Percentiles rank a stretch among this genome's conserved stretches.
phyloP scores from a whole-genome alignment of 1,140 invertebrate species.

The Diorhabda elongata region DNA sequence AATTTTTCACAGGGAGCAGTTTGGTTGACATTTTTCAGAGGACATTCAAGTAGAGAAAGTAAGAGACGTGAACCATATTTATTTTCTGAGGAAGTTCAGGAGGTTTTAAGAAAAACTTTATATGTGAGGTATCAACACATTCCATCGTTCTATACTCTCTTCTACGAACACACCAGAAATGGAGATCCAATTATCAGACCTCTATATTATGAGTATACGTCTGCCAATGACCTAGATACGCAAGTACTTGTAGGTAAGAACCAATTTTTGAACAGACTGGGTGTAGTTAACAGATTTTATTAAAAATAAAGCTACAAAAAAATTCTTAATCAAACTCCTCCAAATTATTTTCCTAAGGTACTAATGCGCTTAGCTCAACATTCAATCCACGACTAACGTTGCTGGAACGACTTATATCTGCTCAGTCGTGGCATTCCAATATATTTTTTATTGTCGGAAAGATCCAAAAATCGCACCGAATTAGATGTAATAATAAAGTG shows the following conservation, averaged over 20 bases:
- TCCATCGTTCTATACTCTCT: constrained; percentile 93
- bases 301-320: too few species aligned
- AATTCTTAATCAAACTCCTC: too few species aligned
- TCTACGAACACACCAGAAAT: constrained; percentile 79
- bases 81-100: constrained; percentile 70
- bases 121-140: constrained; percentile 78
- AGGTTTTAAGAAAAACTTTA: constrained; percentile 72
- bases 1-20: constrained; percentile 55
- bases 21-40: constrained; percentile 57
- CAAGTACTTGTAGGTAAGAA: constrained; percentile 70
- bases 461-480: too few species aligned
- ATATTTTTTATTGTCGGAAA: too few species aligned
- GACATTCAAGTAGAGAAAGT: constrained; percentile 74
- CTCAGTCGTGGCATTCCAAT: too few species aligned
- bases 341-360: too few species aligned
- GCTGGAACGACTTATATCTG: too few species aligned
- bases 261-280: too few species aligned
- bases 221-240: constrained; percentile 77
- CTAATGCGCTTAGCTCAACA: too few species aligned
- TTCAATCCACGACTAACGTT: too few species aligned
- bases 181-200: constrained; percentile 83
- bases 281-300: too few species aligned
- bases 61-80: constrained; percentile 94
- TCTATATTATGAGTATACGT: constrained; percentile 82
- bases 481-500: too few species aligned